A percentile compares a stretch with the other conserved stretches of the same genome.
Evolutionary conservation across 2,797 vertebrate genomes (phyloP).

Genomic region (Carapus acus): DNA sequence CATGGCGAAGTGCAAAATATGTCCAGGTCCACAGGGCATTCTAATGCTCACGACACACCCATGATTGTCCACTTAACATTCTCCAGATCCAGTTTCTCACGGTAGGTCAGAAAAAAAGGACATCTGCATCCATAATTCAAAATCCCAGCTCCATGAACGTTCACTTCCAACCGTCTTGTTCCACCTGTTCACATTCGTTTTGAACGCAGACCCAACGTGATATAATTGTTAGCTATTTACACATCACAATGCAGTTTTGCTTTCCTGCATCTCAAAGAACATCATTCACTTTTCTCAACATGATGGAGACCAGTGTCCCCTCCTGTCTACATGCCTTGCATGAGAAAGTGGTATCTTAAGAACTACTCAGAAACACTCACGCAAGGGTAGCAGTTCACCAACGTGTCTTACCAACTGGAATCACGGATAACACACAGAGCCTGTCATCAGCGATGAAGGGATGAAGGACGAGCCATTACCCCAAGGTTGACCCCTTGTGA

Average conservation of each 20-base stretch:
- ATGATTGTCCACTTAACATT: slow-evolving; percentile 36
- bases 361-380: too few relatives aligned
- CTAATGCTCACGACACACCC: slow-evolving; percentile 27
- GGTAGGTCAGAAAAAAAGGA: slow-evolving; percentile 31
- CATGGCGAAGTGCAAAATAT: slow-evolving; percentile 40
- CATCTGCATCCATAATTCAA: slow-evolving; percentile 48
- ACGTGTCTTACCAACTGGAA: slow-evolving; percentile 6
- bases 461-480: slow-evolving; percentile 20
- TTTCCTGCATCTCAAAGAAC: slow-evolving; percentile 9
- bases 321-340: too few relatives aligned
- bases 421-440: neutral
- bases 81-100: slow-evolving; percentile 36
- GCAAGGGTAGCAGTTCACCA: too few relatives aligned
- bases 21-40: slow-evolving; percentile 34
- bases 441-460: neutral
- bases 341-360: too few relatives aligned
- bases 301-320: slow-evolving; percentile 23
- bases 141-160: slow-evolving; percentile 19
- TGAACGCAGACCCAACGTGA: slow-evolving; percentile 3
- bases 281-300: slow-evolving; percentile 30
- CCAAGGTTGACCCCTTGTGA: slow-evolving; percentile 18
- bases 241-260: neutral
- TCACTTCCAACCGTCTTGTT: slow-evolving; percentile 36
- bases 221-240: neutral
- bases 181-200: slow-evolving; percentile 57